These are phyloP conservation scores for Eurois occulta DNA, from an alignment of 2,888 invertebrate genomes.

Conservation along the genomic window DNA sequence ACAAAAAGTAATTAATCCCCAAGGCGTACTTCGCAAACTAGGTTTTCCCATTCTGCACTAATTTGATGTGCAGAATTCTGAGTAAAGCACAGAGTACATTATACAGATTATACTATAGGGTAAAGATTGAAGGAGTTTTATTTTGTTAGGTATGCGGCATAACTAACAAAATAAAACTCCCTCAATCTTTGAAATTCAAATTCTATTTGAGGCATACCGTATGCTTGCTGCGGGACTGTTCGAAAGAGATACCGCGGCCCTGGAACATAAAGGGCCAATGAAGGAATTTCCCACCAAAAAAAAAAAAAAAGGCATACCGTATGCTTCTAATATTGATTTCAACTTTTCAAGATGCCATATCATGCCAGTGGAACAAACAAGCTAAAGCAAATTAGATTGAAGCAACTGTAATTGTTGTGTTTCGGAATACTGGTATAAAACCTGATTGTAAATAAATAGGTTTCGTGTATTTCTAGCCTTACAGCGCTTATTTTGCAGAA, in stretches of 20 bases:
- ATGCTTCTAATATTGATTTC: background rate
- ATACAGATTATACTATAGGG: no score
- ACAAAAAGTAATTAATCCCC: no score
- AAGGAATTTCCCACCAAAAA: no score
- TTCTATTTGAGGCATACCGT: no score
- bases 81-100: no score
- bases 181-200: no score
- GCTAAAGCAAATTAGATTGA: background rate
- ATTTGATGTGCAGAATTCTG: background rate
- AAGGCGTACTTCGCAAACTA: constrained; percentile 25
- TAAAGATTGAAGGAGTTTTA: background rate
- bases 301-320: no score
- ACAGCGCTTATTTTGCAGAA: constrained; percentile 4
- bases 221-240: no score
- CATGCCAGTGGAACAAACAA: background rate
- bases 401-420: background rate
- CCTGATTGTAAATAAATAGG: background rate
- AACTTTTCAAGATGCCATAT: background rate
- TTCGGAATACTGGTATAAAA: background rate
- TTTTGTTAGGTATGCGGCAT: background rate
- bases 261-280: no score
- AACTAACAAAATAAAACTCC: no score
- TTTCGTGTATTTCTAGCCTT: background rate
- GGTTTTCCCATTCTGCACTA: background rate
- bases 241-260: no score